Conservation (phyloP, 2,888 invertebrate genomes). For the Thereva unica region DNA sequence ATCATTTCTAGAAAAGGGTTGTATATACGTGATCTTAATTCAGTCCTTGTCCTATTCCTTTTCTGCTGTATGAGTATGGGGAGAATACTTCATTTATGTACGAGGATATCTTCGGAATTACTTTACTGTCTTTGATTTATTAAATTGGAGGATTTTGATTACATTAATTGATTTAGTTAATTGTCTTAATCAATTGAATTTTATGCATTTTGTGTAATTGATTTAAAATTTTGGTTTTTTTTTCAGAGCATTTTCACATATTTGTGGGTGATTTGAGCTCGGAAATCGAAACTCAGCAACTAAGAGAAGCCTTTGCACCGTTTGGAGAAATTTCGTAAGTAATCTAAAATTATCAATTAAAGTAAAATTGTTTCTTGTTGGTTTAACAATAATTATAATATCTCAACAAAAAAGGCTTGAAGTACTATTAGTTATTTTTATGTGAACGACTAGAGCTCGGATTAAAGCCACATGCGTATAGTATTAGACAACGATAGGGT, state of each 20-base stretch:
- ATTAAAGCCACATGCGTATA: too few relatives aligned
- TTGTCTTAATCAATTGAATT: neutral
- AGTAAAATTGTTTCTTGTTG: too few relatives aligned
- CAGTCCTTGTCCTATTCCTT: too few relatives aligned
- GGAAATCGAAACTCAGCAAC: slow-evolving; percentile 97
- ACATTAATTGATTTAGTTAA: neutral
- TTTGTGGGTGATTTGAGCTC: slow-evolving; percentile 99
- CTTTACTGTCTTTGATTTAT: slow-evolving; percentile 28
- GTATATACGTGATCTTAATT: too few relatives aligned
- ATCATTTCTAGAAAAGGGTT: slow-evolving; percentile 15
- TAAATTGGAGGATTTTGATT: slow-evolving; percentile 5
- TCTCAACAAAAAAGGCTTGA: too few relatives aligned
- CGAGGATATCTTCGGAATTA: slow-evolving; percentile 22
- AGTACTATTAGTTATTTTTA: too few relatives aligned
- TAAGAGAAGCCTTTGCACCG: slow-evolving; percentile 94
- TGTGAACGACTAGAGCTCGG: too few relatives aligned
- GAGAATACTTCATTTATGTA: neutral
- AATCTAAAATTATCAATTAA: slow-evolving; percentile 19
- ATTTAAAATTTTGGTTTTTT: slow-evolving; percentile 47
- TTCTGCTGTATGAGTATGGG: too few relatives aligned
- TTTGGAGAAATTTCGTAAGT: slow-evolving; percentile 99
- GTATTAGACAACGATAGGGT: too few relatives aligned
- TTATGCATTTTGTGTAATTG: neutral
- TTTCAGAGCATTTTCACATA: slow-evolving; percentile 98
- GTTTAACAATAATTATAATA: too few relatives aligned